Conservation (phyloP, 2,797 vertebrate species). For the Gadopsis marmoratus region DNA sequence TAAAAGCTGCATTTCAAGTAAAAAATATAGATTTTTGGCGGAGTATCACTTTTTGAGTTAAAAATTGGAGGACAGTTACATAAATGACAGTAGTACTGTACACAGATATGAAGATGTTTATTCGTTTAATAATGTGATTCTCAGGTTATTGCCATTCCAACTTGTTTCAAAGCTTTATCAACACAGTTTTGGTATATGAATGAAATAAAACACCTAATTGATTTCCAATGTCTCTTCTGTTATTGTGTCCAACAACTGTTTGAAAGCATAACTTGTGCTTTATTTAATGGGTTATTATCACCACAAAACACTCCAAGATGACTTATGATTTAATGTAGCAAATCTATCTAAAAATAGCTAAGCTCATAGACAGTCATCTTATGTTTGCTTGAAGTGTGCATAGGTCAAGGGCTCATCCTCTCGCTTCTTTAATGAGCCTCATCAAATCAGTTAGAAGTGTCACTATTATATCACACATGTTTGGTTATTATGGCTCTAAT, state of each 20-base stretch:
- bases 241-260: conserved; percentile 3
- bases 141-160: conserved; percentile 34
- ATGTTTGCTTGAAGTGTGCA: conserved; percentile 1
- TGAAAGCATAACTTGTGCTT: background rate
- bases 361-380: background rate
- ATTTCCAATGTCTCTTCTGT: background rate
- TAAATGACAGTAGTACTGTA: background rate
- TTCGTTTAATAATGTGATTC: conserved; percentile 1
- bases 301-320: background rate
- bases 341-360: background rate
- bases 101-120: background rate
- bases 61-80: too few species aligned
- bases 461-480: conserved; percentile 3
- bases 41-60: too few species aligned
- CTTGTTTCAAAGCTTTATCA: conserved; percentile 29
- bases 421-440: background rate
- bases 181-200: conserved; percentile 33
- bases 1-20: background rate
- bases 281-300: background rate
- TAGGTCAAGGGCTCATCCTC: background rate
- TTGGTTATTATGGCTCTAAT: conserved; percentile 17
- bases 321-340: background rate
- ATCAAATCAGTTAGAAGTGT: conserved; percentile 13
- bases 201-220: conserved; percentile 40
- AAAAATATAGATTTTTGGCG: background rate